phyloP scores from a whole-genome alignment of 2,797 vertebrate genomes.

The Cryptoblepharus egeriae region DNA sequence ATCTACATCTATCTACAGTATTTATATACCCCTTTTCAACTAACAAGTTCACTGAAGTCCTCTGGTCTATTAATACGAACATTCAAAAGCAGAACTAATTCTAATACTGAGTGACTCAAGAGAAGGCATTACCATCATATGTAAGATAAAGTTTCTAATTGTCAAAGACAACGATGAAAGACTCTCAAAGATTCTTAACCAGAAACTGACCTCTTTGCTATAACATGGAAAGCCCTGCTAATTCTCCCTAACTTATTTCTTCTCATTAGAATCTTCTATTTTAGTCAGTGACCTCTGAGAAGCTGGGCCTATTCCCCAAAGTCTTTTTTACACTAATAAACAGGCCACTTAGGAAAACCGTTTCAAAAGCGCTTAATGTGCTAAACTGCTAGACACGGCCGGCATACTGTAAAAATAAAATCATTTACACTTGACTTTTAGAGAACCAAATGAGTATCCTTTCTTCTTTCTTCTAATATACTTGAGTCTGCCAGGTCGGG shows the following conservation, averaged over 20 bases:
- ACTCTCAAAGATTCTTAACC: background rate
- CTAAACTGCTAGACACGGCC: background rate
- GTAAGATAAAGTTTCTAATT: background rate
- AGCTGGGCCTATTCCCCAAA: background rate
- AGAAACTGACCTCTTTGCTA: background rate
- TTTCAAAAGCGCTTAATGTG: background rate
- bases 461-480: background rate
- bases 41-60: no score
- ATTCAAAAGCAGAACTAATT: background rate
- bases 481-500: background rate
- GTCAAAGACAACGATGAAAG: background rate
- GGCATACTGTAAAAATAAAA: background rate
- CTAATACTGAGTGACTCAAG: background rate
- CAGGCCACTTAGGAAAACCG: background rate
- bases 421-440: background rate
- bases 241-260: background rate
- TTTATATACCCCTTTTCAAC: no score
- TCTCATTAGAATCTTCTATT: slow-evolving; percentile 8
- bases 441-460: background rate
- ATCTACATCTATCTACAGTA: no score
- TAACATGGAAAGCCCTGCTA: background rate
- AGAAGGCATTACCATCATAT: background rate
- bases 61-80: background rate
- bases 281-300: background rate
- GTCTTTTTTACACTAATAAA: slow-evolving; percentile 7